phyloP scores from a whole-genome alignment of 2,888 invertebrate species.

The Myopa testacea region DNA sequence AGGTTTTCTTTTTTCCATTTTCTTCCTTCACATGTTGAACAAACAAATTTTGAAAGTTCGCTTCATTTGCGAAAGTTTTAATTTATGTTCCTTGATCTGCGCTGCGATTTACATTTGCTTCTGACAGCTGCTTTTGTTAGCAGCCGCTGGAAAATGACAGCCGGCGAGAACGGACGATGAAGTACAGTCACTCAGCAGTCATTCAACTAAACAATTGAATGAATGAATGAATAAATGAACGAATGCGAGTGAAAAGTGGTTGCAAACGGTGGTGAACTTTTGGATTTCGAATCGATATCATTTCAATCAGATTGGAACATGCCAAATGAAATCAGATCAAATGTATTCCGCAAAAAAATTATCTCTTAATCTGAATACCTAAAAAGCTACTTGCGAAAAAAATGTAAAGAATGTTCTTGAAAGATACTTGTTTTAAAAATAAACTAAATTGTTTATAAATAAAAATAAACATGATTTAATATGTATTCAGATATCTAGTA shows the following conservation, averaged over 20 bases:
- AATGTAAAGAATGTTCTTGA: no score
- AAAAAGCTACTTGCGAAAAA: no score
- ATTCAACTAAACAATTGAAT: background rate
- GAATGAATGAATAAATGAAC: no score
- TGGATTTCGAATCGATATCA: no score
- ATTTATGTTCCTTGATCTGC: background rate
- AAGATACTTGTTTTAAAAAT: no score
- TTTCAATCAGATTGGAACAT: no score
- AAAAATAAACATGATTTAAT: background rate
- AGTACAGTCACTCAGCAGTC: background rate
- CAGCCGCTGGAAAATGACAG: background rate
- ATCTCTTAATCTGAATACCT: no score
- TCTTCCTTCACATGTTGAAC: background rate
- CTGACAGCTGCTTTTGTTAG: background rate
- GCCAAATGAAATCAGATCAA: no score
- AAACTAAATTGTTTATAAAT: background rate
- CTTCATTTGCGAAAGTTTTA: slow-evolving; percentile 23
- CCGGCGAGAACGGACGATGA: background rate
- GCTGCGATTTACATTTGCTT: slow-evolving; percentile 8
- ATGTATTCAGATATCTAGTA: background rate
- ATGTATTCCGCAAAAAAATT: no score
- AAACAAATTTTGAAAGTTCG: background rate
- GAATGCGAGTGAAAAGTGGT: no score
- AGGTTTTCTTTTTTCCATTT: background rate
- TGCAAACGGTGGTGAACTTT: no score